Evolutionary conservation across 2,797 vertebrate species (phyloP).

Genomic region (Hipposideros larvatus): DNA sequence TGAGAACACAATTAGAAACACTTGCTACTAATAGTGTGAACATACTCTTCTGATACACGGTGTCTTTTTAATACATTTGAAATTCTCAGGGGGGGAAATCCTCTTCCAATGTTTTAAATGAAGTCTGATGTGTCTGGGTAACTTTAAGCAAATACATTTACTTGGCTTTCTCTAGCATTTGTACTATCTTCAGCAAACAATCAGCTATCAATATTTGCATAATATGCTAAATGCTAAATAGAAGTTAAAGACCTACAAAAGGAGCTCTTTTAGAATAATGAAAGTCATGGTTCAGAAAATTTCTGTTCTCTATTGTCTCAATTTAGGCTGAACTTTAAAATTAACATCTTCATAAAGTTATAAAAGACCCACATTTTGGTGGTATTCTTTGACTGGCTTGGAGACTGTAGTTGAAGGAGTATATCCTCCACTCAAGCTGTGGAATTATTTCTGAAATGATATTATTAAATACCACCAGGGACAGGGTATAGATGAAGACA

Average conservation of each 20-base stretch:
- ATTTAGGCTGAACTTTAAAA: neutral
- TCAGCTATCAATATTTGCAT: neutral
- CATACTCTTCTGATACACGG: slow-evolving; percentile 35
- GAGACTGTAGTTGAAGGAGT: neutral
- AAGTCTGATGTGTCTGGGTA: slow-evolving; percentile 57
- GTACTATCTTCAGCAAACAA: slow-evolving; percentile 72
- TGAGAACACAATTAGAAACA: slow-evolving; percentile 57
- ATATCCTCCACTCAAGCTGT: slow-evolving; percentile 1
- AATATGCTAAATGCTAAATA: neutral
- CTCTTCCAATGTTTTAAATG: slow-evolving; percentile 61
- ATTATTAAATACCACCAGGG: neutral
- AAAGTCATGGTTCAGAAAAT: slow-evolving; percentile 35
- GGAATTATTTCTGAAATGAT: slow-evolving; percentile 42
- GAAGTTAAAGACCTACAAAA: slow-evolving; percentile 22
- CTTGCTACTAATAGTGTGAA: slow-evolving; percentile 63
- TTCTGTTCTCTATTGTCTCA: neutral
- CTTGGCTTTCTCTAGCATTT: slow-evolving; percentile 57
- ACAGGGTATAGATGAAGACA: neutral
- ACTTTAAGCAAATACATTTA: slow-evolving; percentile 17
- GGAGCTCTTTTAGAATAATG: neutral
- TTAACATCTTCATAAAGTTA: slow-evolving; percentile 2
- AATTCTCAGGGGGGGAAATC: slow-evolving; percentile 54
- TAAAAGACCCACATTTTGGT: slow-evolving; percentile 29
- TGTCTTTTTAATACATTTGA: slow-evolving; percentile 77
- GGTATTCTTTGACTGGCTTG: slow-evolving; percentile 11